A percentile compares a stretch with the other conserved stretches of the same genome.
Conservation (phyloP, 2,113 vertebrate species). For the Clarias magur region DNA sequence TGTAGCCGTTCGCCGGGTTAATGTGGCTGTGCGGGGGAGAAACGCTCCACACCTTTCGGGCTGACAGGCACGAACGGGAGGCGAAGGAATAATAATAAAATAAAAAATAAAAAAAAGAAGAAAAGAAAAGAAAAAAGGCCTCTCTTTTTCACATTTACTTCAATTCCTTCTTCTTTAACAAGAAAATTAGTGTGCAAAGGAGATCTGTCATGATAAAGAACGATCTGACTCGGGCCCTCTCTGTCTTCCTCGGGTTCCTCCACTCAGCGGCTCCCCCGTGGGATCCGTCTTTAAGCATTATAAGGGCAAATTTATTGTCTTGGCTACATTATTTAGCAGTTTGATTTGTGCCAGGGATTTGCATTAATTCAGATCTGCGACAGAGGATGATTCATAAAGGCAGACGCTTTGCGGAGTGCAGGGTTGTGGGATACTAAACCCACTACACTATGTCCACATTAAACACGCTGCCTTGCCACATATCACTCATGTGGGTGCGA, state of each 20-base stretch:
- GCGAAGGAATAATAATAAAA: background rate
- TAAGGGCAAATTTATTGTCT: conserved; percentile 65
- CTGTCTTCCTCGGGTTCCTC: conserved; percentile 40
- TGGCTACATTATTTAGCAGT: conserved; percentile 62
- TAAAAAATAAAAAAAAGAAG: background rate
- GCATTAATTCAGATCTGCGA: conserved; percentile 48
- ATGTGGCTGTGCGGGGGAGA: conserved; percentile 51
- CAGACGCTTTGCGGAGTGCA: conserved; percentile 13
- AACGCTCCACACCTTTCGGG: conserved; percentile 52
- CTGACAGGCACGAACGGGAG: conserved; percentile 57
- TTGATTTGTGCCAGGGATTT: conserved; percentile 66
- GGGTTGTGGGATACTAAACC: conserved; percentile 44
- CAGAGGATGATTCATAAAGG: conserved; percentile 55
- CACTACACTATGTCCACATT: background rate
- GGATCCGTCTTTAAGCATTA: conserved; percentile 54
- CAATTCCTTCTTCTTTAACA: conserved; percentile 62
- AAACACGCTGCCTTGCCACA: background rate
- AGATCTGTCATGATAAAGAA: conserved; percentile 69
- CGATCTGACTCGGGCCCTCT: conserved; percentile 43
- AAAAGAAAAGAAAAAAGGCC: background rate
- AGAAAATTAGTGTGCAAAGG: conserved; percentile 70
- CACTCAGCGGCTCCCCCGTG: conserved; percentile 58
- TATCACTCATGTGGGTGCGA: background rate
- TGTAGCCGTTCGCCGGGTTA: conserved; percentile 54
- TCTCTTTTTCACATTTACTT: conserved; percentile 58